Evolutionary conservation across 2,797 vertebrate species (phyloP), one percentile per base, ranked within the genome.

Genomic region (Nannoperca obscura): DNA sequence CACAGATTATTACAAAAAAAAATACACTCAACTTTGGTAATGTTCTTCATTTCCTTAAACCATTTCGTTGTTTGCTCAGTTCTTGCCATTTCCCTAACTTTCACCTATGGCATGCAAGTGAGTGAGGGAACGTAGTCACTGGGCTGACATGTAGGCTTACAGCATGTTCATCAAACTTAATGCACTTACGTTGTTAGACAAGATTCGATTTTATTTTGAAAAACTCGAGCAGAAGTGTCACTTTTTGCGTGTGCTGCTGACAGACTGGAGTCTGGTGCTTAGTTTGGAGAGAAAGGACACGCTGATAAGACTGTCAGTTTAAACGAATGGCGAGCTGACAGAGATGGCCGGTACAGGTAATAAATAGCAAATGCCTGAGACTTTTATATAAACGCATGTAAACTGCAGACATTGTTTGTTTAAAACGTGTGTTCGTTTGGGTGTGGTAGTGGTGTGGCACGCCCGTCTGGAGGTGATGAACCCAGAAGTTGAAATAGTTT

Each of bases 301-400:
- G 54, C 70, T 10, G 79, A 46, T 20, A 2, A 54, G 12, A 2
- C 54, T 4, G 14, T 34, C 55, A n/a, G 0, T 49, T 19, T 3
- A 30, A 24, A 2, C 77, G 69, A 22, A 82, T 85, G 88, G 77
- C 82, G 71, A 86, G 70, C 65, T 78, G 32, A 80, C 36, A 64
- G 79, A 81, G 50, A 91, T 92, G 92, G 50, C 78, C 24, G 30
- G 27, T 17, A 12, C 88, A 90, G 91, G 91, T 93, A 91, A 83
- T 5, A n/a, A 4, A 24, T 1, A 0, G 24, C 24, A 27, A 27
- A 27, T 1, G 1, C 0, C 9, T 14, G 6, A 6, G 2, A 9
- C 1, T 53, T 34, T 13, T 7, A 6, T 46, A 24, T 9, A 24
- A 3, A 19, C 40, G 27, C 14, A 1, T 49, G 17, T 5, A 2